phyloP scores from a whole-genome alignment of 2,113 vertebrate genomes.

The Eurystomus gularis region DNA sequence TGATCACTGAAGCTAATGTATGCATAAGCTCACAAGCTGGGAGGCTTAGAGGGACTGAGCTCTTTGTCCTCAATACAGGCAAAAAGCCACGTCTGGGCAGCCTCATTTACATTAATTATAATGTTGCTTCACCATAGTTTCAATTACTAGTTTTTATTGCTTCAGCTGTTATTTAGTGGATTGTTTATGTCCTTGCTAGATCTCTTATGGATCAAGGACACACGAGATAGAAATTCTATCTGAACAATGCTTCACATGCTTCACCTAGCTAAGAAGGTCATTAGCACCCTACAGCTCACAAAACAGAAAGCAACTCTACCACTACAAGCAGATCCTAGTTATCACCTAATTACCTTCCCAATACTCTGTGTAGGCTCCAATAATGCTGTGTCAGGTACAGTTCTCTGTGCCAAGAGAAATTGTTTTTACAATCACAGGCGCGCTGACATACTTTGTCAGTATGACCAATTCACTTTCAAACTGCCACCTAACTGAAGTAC shows the following conservation, averaged over 20 bases:
- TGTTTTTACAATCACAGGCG: not conserved
- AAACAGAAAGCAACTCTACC: not conserved
- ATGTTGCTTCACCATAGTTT: not conserved
- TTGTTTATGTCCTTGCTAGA: not conserved
- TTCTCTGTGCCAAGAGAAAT: not conserved
- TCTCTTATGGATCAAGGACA: conserved; percentile 6
- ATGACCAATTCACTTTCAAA: not conserved
- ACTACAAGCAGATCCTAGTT: not conserved
- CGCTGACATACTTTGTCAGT: not conserved
- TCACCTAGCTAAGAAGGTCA: not conserved
- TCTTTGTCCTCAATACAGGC: not conserved
- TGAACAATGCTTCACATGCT: not conserved
- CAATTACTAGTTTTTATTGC: not conserved
- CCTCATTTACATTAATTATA: conserved; percentile 8
- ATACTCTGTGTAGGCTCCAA: not conserved
- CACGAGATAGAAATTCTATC: not conserved
- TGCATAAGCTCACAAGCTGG: not conserved
- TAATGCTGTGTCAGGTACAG: not conserved
- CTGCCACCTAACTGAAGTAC: not conserved
- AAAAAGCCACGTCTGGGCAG: not conserved
- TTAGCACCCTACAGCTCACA: not conserved
- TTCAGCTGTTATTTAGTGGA: not conserved
- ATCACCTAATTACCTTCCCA: not conserved
- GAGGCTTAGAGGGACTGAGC: not conserved
- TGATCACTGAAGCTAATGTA: not conserved